Conservation (phyloP, 2,888 invertebrate species). For the Zygothrica quintamaculata region DNA sequence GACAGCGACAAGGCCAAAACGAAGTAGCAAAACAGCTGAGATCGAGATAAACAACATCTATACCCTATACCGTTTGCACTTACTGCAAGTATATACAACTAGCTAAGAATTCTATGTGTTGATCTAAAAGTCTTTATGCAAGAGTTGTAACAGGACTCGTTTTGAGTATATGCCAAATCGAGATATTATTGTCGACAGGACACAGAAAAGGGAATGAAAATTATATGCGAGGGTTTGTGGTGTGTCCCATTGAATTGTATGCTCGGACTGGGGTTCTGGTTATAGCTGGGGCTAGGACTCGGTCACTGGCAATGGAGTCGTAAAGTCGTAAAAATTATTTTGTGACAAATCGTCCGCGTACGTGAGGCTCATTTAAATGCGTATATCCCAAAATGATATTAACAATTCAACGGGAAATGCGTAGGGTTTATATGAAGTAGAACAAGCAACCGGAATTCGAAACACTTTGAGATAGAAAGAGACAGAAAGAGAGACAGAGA, state of each 20-base stretch:
- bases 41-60: conserved; percentile 53
- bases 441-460: not conserved
- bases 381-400: conserved; percentile 73
- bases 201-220: conserved; percentile 34
- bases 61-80: not conserved
- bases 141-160: no score
- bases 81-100: not conserved
- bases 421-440: conserved; percentile 5
- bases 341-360: conserved; percentile 84
- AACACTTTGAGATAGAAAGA: no score
- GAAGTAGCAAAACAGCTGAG: conserved; percentile 45
- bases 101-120: conserved; percentile 45
- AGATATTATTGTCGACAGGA: conserved; percentile 53
- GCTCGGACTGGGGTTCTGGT: conserved; percentile 18
- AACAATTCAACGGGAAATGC: conserved; percentile 69
- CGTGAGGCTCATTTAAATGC: conserved; percentile 83
- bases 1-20: conserved; percentile 49
- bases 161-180: conserved; percentile 51
- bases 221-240: conserved; percentile 50
- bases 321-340: conserved; percentile 85
- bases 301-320: conserved; percentile 73
- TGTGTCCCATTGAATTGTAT: not conserved
- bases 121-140: conserved; percentile 38
- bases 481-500: no score
- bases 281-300: conserved; percentile 39